Conservation (phyloP, 2,888 invertebrate genomes). For the Meandrusa payeni region DNA sequence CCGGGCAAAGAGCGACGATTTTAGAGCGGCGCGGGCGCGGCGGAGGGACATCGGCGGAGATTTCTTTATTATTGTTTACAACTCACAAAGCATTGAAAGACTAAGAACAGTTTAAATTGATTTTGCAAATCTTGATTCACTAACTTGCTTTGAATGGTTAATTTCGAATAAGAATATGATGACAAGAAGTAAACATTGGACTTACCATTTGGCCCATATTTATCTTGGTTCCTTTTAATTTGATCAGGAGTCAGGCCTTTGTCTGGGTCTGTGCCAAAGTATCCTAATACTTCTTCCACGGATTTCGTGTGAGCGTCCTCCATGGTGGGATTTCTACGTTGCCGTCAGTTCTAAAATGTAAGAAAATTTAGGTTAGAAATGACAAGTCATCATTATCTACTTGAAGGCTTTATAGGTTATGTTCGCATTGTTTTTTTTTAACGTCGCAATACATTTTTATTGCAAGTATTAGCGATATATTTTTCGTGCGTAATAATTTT, state of each 20-base stretch:
- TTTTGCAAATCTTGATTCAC: neutral
- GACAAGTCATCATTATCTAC: constrained; percentile 75
- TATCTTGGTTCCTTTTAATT: constrained; percentile 96
- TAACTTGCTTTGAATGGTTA: constrained; percentile 52
- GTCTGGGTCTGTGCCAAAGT: constrained; percentile 93
- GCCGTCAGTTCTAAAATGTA: constrained; percentile 79
- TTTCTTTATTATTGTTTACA: constrained; percentile 91
- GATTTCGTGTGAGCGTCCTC: constrained; percentile 95
- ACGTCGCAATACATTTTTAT: constrained; percentile 24
- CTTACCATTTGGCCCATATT: constrained; percentile 99
- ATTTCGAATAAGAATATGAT: constrained; percentile 28
- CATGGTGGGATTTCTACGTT: constrained; percentile 85
- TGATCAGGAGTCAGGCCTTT: constrained; percentile 95
- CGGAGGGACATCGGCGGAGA: constrained; percentile 83
- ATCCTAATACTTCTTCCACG: constrained; percentile 94
- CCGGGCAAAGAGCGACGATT: constrained; percentile 81
- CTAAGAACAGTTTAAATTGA: too few species aligned
- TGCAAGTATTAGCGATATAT: neutral
- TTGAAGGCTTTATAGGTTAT: constrained; percentile 62
- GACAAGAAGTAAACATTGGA: constrained; percentile 44
- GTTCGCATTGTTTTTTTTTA: constrained; percentile 29
- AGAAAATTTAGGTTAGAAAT: constrained; percentile 74
- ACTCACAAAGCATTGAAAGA: constrained; percentile 38
- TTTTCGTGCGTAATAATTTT: constrained; percentile 9
- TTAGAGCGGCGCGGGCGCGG: constrained; percentile 82